Evolutionary conservation across 2,113 vertebrate species (phyloP), one percentile per base, ranked within the genome.

Genomic region (Nothocercus julius): DNA sequence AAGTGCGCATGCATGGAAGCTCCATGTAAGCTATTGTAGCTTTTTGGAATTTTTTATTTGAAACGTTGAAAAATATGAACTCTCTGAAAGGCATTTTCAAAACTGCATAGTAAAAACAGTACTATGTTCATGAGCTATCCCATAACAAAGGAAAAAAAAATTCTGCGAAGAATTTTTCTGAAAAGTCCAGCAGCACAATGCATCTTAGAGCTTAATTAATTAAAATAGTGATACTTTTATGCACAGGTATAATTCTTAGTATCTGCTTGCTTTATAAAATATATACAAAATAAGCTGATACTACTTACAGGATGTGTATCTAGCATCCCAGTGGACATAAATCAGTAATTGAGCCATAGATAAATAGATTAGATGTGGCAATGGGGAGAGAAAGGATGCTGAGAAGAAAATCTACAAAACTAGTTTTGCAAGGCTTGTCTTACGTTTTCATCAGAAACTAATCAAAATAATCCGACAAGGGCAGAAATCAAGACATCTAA

Each of bases 391-490:
- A 92, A 96, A 85, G 87, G 89, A 76, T 83, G 56, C 78, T 49
- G 86, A 84, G 97, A 96, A 96, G 89, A 95, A 96, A 98, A 98
- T 93, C 95, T 94, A 95, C 51, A 47, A 89, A 94, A 97, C 96
- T 85, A 91, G 81, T 97, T 97, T 97, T 97, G 84, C 92, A 96
- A 93, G 93, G 63, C 88, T 96, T 96, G 97, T 97, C 94, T 96
- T 96, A 92, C 4, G 3, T 96, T 97, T 97, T 92, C 91, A 95
- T 96, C 95, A 91, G 90, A 97, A 97, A 95, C 83, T 78, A 90
- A 95, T 94, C 77, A 94, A 97, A 97, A 95, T 97, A 96, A 97
- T 97, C 92, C 96, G 96, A 96, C 94, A 97, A 96, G 90, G 89
- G 90, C 24, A 40, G 85, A 97, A 97, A 97, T 97, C 90, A 96